phyloP scores from a whole-genome alignment of 2,797 vertebrate genomes.

The Percopsis omiscomaycus region DNA sequence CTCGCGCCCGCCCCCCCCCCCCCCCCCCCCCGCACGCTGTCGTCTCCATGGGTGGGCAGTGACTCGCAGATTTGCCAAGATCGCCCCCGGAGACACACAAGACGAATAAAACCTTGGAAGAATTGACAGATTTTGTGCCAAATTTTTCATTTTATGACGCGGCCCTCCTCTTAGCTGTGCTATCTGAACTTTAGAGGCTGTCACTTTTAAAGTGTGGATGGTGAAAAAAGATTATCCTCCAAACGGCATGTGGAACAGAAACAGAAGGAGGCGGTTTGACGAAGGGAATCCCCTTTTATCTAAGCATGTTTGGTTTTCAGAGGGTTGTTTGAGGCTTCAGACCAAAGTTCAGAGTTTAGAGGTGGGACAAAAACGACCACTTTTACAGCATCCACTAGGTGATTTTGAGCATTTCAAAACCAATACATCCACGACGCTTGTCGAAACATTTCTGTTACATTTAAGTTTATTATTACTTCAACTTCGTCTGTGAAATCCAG shows the following conservation, averaged over 20 bases:
- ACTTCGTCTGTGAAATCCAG: constrained; percentile 1
- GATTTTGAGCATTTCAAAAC: too few species aligned
- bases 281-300: constrained; percentile 50
- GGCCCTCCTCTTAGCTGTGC: constrained; percentile 38
- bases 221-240: constrained; percentile 52
- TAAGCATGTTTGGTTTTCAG: constrained; percentile 12
- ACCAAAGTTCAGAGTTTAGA: constrained; percentile 42
- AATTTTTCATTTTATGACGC: constrained; percentile 68
- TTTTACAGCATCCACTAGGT: too few species aligned
- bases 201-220: constrained; percentile 52
- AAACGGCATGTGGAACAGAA: constrained; percentile 45
- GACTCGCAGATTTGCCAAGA: constrained; percentile 49
- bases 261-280: constrained; percentile 38
- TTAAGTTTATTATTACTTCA: too few species aligned
- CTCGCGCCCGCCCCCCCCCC: too few species aligned
- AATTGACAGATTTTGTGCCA: constrained; percentile 74
- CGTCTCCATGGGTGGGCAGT: constrained; percentile 78
- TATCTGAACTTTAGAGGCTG: constrained; percentile 55
- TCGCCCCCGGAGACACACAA: constrained; percentile 46
- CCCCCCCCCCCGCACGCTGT: constrained; percentile 46
- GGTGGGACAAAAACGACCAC: constrained; percentile 15
- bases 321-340: constrained; percentile 18
- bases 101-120: constrained; percentile 52
- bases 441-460: too few species aligned
- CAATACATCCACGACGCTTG: too few species aligned